Evolutionary conservation across 2,888 invertebrate genomes (phyloP).

Genomic region (Exocentrus adspersus): DNA sequence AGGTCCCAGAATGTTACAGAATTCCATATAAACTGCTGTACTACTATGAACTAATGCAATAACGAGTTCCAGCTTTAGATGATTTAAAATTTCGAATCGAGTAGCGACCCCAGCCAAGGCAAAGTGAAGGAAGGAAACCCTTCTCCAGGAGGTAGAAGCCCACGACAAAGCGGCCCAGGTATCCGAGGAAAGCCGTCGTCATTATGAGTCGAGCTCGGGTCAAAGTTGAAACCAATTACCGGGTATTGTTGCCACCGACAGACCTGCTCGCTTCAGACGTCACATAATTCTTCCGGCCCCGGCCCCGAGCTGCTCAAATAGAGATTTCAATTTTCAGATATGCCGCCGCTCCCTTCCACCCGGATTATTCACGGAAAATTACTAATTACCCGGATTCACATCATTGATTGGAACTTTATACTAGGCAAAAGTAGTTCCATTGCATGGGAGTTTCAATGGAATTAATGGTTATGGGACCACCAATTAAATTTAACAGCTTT

Average conservation of each 20-base stretch:
- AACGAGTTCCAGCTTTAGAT: no score
- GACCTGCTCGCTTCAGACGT: slow-evolving; percentile 57
- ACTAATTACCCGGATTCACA: slow-evolving; percentile 5
- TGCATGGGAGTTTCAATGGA: no score
- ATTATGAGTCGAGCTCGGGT: slow-evolving; percentile 59
- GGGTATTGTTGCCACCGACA: slow-evolving; percentile 63
- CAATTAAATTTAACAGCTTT: no score
- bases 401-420: no score
- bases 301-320: slow-evolving; percentile 48
- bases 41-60: no score
- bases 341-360: slow-evolving; percentile 34
- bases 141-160: slow-evolving; percentile 33
- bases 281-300: slow-evolving; percentile 46
- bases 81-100: no score
- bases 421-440: no score
- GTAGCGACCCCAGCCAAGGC: no score
- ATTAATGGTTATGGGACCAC: no score
- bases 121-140: not conserved
- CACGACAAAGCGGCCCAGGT: slow-evolving; percentile 43
- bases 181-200: slow-evolving; percentile 48
- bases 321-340: slow-evolving; percentile 60
- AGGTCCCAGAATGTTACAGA: no score
- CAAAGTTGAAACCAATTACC: slow-evolving; percentile 64
- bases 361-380: slow-evolving; percentile 38
- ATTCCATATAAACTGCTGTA: no score